These are phyloP conservation scores for Zaprionus ornatus DNA, from an alignment of 1,140 invertebrate species.

Conservation along the genomic window DNA sequence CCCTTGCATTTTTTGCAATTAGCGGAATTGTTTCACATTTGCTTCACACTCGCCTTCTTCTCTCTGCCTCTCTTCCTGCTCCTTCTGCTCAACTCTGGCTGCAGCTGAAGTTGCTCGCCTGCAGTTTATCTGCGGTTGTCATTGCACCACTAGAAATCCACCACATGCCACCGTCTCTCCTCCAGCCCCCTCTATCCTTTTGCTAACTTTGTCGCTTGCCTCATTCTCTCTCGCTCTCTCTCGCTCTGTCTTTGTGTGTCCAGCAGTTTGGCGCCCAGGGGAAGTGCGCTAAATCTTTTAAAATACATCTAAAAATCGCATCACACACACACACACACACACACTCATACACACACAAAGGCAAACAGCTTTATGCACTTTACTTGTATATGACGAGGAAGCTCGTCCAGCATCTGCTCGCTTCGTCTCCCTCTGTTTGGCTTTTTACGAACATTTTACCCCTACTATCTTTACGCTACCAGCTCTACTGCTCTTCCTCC, in stretches of 20 bases:
- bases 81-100: neutral
- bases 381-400: constrained; percentile 32
- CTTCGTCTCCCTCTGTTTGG: neutral
- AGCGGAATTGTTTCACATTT: constrained; percentile 80
- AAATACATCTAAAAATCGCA: constrained; percentile 74
- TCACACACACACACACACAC: constrained; percentile 9
- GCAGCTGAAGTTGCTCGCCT: constrained; percentile 32
- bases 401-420: neutral
- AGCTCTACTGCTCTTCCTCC: neutral
- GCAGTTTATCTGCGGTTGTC: constrained; percentile 73
- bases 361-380: constrained; percentile 71
- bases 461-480: constrained; percentile 17
- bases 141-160: neutral
- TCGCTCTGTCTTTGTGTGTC: constrained; percentile 40
- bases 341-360: constrained; percentile 27
- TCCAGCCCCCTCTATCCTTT: neutral
- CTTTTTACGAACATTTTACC: neutral
- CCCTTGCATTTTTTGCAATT: constrained; percentile 69
- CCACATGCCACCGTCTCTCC: neutral
- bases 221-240: neutral
- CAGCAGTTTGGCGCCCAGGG: constrained; percentile 58
- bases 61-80: neutral
- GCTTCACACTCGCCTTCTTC: constrained; percentile 36
- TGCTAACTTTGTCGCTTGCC: constrained; percentile 37
- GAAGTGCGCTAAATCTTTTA: constrained; percentile 74